Evolutionary conservation across 2,113 vertebrate genomes (phyloP).

Genomic region (Periophthalmodon schlosseri): DNA sequence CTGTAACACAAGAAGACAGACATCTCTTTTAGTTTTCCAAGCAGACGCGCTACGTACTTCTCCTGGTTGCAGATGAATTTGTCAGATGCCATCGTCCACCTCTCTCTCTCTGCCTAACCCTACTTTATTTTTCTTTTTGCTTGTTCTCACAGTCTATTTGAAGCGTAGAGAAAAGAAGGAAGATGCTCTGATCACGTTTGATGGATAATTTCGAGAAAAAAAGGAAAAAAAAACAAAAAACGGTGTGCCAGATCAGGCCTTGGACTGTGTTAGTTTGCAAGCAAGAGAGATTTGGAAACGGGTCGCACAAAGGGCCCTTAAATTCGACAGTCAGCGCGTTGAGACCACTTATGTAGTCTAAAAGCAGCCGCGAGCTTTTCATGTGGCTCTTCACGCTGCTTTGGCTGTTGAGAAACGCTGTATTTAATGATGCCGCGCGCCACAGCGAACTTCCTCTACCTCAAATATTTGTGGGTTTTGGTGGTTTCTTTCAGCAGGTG

Average conservation of each 20-base stretch:
- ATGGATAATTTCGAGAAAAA: slow-evolving; percentile 61
- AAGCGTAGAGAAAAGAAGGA: slow-evolving; percentile 47
- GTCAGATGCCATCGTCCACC: slow-evolving; percentile 63
- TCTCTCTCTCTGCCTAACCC: slow-evolving; percentile 41
- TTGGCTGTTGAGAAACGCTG: slow-evolving; percentile 26
- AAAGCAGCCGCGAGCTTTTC: slow-evolving; percentile 36
- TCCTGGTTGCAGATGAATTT: slow-evolving; percentile 65
- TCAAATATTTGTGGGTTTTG: slow-evolving; percentile 27
- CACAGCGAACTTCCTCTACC: slow-evolving; percentile 10
- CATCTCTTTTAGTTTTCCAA: slow-evolving; percentile 70
- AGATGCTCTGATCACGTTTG: slow-evolving; percentile 60
- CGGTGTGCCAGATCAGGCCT: slow-evolving; percentile 44
- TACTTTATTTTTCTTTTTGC: slow-evolving; percentile 22
- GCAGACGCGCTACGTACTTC: slow-evolving; percentile 51
- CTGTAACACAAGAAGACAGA: slow-evolving; percentile 67
- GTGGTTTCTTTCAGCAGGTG: slow-evolving; percentile 35
- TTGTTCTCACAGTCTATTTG: slow-evolving; percentile 42
- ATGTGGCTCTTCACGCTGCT: slow-evolving; percentile 37
- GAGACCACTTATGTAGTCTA: slow-evolving; percentile 42
- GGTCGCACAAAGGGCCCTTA: slow-evolving; percentile 49
- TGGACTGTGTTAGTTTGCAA: slow-evolving; percentile 28
- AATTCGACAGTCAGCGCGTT: slow-evolving; percentile 34
- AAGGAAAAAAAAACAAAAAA: slow-evolving; percentile 1
- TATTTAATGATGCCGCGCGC: slow-evolving; percentile 24
- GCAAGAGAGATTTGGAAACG: slow-evolving; percentile 23